These are phyloP conservation scores for Aselliscus stoliczkanus DNA, from an alignment of 2,797 vertebrate species.

Conservation along the genomic window DNA sequence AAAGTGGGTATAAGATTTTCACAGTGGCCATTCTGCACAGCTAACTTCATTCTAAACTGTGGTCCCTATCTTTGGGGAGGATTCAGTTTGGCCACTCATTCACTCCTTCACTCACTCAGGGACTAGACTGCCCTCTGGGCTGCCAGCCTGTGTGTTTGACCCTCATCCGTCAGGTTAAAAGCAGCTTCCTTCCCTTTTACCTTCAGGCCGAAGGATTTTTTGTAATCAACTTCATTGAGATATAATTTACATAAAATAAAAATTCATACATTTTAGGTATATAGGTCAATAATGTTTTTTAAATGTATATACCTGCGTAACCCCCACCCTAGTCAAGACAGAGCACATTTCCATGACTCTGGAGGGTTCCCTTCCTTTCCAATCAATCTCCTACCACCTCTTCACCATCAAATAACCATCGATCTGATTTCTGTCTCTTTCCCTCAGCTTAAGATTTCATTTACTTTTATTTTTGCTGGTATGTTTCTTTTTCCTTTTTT, in stretches of 20 bases:
- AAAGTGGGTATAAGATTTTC: background rate
- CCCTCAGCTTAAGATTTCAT: background rate
- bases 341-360: background rate
- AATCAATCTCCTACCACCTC: background rate
- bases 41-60: background rate
- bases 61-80: background rate
- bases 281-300: background rate
- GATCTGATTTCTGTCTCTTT: background rate
- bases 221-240: background rate
- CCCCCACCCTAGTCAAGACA: fast-evolving
- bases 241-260: background rate
- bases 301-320: background rate
- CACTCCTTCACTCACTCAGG: background rate
- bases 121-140: background rate
- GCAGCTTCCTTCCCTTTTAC: background rate
- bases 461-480: background rate
- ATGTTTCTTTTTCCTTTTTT: background rate
- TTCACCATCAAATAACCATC: background rate
- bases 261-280: background rate
- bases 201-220: background rate
- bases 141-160: background rate
- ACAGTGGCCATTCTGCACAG: background rate
- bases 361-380: background rate
- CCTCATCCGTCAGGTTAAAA: background rate
- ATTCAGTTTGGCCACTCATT: background rate